A percentile compares a stretch with the other conserved stretches of the same genome.
Conservation (phyloP, 92 coral and sea anemone genomes). For the Actinostola sp. region DNA sequence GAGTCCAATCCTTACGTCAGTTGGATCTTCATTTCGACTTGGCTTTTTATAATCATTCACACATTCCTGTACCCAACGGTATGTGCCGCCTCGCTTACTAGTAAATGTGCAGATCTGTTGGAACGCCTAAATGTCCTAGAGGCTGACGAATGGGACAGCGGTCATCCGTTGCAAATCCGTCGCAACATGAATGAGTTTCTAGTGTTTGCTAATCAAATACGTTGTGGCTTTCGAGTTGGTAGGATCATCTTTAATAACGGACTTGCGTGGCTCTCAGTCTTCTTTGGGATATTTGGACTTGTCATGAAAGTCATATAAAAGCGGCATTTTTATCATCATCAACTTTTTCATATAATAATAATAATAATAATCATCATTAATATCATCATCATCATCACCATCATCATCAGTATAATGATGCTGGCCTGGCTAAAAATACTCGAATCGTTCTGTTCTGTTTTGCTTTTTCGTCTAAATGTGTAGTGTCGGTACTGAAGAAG, state of each 20-base stretch:
- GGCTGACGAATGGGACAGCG: neutral
- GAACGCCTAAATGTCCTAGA: conserved; percentile 11
- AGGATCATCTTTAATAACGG: conserved; percentile 23
- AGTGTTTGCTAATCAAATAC: conserved; percentile 17
- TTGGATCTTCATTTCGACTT: conserved; percentile 19
- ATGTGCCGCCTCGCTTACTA: conserved; percentile 44
- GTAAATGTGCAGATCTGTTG: conserved; percentile 19
- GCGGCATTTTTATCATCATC: too few relatives aligned
- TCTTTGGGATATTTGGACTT: conserved; percentile 20
- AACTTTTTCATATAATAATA: too few relatives aligned
- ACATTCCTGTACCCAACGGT: conserved; percentile 31
- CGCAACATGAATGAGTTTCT: conserved; percentile 32
- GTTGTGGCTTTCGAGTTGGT: conserved; percentile 35
- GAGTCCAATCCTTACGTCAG: too few relatives aligned
- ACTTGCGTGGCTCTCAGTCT: conserved; percentile 19
- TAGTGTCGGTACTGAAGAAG: too few relatives aligned
- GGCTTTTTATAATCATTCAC: neutral
- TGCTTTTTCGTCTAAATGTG: too few relatives aligned
- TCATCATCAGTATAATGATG: too few relatives aligned
- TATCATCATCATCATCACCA: too few relatives aligned
- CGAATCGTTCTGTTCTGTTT: too few relatives aligned
- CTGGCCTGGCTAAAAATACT: too few relatives aligned
- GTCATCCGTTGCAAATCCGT: conserved; percentile 16
- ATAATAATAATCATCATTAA: too few relatives aligned
- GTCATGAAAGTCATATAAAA: conserved; percentile 18